Conservation (phyloP, 2,888 invertebrate species). For the Bombylius major region DNA sequence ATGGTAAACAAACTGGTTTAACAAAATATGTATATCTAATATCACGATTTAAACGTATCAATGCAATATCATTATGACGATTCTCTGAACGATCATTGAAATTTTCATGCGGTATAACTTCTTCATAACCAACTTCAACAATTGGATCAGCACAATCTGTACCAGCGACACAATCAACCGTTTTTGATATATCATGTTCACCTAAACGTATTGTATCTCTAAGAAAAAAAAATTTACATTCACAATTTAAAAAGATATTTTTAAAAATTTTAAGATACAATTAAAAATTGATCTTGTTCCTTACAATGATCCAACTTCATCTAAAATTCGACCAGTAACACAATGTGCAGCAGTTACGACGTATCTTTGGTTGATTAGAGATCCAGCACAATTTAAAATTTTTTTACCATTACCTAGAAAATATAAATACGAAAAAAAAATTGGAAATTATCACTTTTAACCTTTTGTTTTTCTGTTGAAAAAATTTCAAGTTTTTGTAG, state of each 20-base stretch:
- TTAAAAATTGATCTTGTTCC: constrained; percentile 18
- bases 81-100: constrained; percentile 45
- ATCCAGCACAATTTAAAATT: constrained; percentile 52
- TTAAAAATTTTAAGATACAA: neutral
- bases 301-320: constrained; percentile 43
- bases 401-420: constrained; percentile 19
- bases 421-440: constrained; percentile 12
- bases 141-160: constrained; percentile 39
- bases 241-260: neutral
- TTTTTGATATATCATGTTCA: constrained; percentile 27
- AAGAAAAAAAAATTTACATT: constrained; percentile 7
- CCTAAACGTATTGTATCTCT: constrained; percentile 28
- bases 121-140: constrained; percentile 47
- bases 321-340: constrained; percentile 39
- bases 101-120: constrained; percentile 49
- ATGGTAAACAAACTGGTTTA: constrained; percentile 48
- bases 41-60: constrained; percentile 46
- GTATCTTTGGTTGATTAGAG: constrained; percentile 49
- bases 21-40: constrained; percentile 44
- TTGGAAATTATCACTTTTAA: constrained; percentile 16
- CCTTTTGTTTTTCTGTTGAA: too few species aligned
- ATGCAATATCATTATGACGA: constrained; percentile 58
- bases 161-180: constrained; percentile 31
- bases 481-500: too few species aligned
- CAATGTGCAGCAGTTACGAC: constrained; percentile 52